A percentile compares a stretch with the other conserved stretches of the same genome.
These are phyloP conservation scores for Phyllostomus discolor DNA, from an alignment of 2,113 vertebrate species.

Conservation along the genomic window DNA sequence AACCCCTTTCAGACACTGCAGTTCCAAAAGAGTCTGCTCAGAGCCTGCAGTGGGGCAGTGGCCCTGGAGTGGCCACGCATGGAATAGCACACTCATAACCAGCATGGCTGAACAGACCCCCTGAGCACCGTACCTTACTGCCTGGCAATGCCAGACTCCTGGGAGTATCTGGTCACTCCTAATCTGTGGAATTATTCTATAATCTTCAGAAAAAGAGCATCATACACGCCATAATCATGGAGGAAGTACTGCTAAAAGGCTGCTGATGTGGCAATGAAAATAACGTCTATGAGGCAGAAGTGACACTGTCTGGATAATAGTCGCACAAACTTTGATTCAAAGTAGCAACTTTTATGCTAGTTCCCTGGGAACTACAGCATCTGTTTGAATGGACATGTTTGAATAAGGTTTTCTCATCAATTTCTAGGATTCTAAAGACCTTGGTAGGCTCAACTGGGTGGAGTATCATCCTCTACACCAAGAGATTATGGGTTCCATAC, in stretches of 20 bases:
- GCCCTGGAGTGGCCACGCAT: not conserved
- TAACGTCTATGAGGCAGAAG: not conserved
- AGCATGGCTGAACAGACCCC: not conserved
- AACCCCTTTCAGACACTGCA: not conserved
- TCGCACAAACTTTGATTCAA: not conserved
- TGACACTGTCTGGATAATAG: not conserved
- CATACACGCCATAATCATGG: accelerated
- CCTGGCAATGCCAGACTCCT: accelerated
- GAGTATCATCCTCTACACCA: no score
- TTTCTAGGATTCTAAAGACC: not conserved
- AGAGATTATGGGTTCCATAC: no score
- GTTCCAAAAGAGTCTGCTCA: not conserved
- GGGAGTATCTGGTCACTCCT: not conserved
- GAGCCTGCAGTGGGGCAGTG: not conserved
- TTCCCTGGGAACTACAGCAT: not conserved
- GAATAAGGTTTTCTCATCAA: not conserved
- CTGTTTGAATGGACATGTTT: not conserved
- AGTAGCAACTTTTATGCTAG: not conserved
- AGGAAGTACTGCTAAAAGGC: not conserved
- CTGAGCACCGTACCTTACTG: not conserved
- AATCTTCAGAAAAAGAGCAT: not conserved
- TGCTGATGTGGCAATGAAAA: not conserved
- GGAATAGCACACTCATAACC: not conserved
- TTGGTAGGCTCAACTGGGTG: not conserved
- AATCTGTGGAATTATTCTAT: not conserved